These are phyloP conservation scores for Sarcophaga peregrina DNA, from an alignment of 1,140 invertebrate genomes.

Conservation along the genomic window DNA sequence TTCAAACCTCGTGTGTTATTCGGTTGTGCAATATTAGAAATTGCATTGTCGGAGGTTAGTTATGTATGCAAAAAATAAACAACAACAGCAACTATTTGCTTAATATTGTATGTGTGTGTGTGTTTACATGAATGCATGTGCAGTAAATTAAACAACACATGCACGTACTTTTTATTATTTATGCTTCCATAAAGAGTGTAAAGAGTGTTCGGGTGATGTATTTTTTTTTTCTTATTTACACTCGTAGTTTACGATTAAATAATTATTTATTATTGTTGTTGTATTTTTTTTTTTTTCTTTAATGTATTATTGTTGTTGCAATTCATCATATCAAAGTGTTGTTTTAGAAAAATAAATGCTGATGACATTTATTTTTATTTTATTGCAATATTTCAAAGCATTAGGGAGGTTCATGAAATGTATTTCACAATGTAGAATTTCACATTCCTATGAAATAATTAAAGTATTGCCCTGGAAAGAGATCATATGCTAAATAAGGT, in stretches of 20 bases:
- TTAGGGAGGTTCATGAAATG: too few species aligned
- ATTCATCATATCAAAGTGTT: neutral
- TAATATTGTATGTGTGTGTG: neutral
- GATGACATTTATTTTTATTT: neutral
- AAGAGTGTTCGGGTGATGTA: too few species aligned
- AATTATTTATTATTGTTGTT: neutral
- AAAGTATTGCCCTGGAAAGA: too few species aligned
- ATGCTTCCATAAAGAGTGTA: neutral
- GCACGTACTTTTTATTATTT: neutral
- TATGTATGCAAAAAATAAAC: slow-evolving; percentile 37
- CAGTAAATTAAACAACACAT: neutral
- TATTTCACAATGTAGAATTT: too few species aligned
- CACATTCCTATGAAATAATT: too few species aligned
- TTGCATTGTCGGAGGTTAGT: slow-evolving; percentile 65
- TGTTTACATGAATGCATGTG: too few species aligned
- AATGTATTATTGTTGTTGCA: neutral
- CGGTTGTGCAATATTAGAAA: slow-evolving; percentile 40
- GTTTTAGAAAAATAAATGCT: slow-evolving; percentile 9
- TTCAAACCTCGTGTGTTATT: slow-evolving; percentile 38
- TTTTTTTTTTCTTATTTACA: too few species aligned
- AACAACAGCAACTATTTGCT: slow-evolving; percentile 13
- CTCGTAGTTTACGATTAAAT: neutral
- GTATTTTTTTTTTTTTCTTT: neutral
- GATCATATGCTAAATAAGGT: too few species aligned
- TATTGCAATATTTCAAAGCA: too few species aligned